Evolutionary conservation across 1,140 invertebrate genomes (phyloP).

Genomic region (Pogonomyrmex californicus): DNA sequence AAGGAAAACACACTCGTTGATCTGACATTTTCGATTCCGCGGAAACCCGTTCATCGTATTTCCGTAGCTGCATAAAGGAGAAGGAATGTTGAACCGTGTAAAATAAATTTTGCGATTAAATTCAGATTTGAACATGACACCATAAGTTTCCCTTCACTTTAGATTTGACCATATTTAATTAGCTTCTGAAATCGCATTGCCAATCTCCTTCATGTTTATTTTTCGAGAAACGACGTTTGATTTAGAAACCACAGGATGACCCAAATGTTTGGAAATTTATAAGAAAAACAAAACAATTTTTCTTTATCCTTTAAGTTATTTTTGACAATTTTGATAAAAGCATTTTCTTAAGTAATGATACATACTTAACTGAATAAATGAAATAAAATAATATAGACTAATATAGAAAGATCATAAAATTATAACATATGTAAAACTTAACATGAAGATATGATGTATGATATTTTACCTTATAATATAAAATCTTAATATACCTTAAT

Average conservation of each 20-base stretch:
- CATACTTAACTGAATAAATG: not conserved
- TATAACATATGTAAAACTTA: not conserved
- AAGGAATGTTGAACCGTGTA: conserved; percentile 10
- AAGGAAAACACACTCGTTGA: conserved; percentile 34
- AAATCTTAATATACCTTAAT: too few species aligned
- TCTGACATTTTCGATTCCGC: not conserved
- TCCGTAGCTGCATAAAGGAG: not conserved
- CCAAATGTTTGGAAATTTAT: not conserved
- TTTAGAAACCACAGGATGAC: not conserved
- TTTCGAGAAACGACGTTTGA: not conserved
- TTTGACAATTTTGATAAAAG: not conserved
- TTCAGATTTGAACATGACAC: conserved; percentile 39
- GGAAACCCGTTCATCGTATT: conserved; percentile 20
- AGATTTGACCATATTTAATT: conserved; percentile 20
- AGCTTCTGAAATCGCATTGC: not conserved
- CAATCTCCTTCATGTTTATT: conserved; percentile 34
- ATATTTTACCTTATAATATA: too few species aligned
- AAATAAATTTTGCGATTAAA: conserved; percentile 50
- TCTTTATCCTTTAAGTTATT: conserved; percentile 11
- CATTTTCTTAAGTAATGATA: not conserved
- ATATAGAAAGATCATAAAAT: not conserved
- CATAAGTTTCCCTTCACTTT: conserved; percentile 34
- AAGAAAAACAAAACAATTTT: not conserved
- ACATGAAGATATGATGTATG: not conserved
- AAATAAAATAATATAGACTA: not conserved